Base-by-base conservation (phyloP, 2,888 invertebrate genomes). In the Crocallis elinguaria region DNA sequence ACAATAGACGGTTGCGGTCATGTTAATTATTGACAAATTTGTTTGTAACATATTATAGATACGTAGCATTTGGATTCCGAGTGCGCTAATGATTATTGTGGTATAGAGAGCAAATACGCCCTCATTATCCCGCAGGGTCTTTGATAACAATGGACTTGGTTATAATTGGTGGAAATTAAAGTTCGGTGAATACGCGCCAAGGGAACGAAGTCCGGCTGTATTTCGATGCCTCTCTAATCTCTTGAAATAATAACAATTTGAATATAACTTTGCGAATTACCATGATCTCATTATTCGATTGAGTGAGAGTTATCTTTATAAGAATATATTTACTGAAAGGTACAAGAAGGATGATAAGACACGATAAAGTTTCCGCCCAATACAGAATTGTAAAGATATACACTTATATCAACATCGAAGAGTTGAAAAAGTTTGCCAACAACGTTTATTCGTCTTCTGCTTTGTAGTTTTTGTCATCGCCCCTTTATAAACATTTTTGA, bases 401-500 rank as follows among this genome's bases (percentile, higher is more conserved):
- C n/a, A n/a, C n/a, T n/a, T n/a, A n/a, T 36, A 37, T 42, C 29
- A 7, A 45, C 32, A 35, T 33, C 13, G 39, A 7, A 11, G 33
- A 43, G 39, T 44, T 37, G 37, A 57, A 53, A 59, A 56, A 58
- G 51, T 58, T 59, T 30, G 33, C 43, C 36, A 52, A 58, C 49
- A 32, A 48, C 33, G 62, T 67, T 61, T 59, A 58, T 65, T 63
- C 67, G 37, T 69, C 71, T 67, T 73, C 67, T 72, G 67, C 66
- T 66, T 73, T 73, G 65, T 71, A 73, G 71, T 72, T 72, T 77
- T 75, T 71, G 72, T 70, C 69, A 59, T 53, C 42, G 53, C 53
- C 64, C 70, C 67, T 71, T 69, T 69, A 63, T 57, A 73, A 75
- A 75, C 68, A 75, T 75, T 75, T 79, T 77, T 81, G 71, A 80